phyloP scores from a whole-genome alignment of 2,113 vertebrate species.

The Motacilla alba region DNA sequence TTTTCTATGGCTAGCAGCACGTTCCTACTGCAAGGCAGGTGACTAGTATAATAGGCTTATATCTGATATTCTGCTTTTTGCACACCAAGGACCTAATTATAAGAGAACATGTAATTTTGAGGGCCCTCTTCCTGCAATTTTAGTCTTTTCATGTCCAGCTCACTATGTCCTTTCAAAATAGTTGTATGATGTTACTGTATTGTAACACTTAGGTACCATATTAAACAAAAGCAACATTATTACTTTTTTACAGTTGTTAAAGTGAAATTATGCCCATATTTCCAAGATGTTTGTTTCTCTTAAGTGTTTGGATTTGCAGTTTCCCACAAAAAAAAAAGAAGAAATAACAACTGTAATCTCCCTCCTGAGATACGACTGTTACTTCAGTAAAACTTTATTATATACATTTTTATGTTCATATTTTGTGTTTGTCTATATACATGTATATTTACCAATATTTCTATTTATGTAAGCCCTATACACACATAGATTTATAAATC shows the following conservation, averaged over 20 bases:
- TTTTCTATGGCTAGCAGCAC: background rate
- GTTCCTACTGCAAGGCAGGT: background rate
- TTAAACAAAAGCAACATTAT: background rate
- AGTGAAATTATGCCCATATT: background rate
- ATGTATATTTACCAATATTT: background rate
- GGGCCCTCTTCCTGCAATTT: background rate
- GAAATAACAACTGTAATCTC: background rate
- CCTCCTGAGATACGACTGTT: background rate
- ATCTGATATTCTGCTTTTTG: background rate
- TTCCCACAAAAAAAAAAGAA: background rate
- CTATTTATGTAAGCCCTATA: background rate
- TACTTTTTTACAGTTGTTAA: background rate
- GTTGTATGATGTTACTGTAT: background rate
- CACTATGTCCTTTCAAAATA: background rate
- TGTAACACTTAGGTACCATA: background rate
- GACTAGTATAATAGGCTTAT: background rate
- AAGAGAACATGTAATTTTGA: background rate
- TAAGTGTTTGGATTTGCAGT: background rate
- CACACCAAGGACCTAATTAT: background rate
- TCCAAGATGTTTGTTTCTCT: background rate
- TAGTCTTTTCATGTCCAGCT: background rate
- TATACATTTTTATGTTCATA: background rate
- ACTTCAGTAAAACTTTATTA: background rate
- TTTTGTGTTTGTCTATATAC: background rate
- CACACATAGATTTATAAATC: background rate